Base-by-base conservation (phyloP, 2,113 vertebrate species). In the Nothoprocta perdicaria region DNA sequence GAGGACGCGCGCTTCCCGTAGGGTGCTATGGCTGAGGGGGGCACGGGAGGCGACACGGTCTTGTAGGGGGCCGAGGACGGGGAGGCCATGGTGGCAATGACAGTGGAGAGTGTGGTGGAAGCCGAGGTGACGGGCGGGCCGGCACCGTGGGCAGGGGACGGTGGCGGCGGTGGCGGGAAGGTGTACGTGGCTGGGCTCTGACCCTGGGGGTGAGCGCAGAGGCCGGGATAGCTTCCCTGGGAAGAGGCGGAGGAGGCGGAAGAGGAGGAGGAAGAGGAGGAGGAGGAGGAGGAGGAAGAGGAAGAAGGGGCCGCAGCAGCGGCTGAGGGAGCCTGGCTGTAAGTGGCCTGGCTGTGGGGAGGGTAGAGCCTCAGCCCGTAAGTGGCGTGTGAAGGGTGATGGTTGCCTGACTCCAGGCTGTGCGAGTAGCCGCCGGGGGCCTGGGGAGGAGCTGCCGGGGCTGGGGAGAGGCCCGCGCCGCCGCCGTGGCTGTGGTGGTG, bases 1-100 rank as follows among this genome's bases (percentile, higher is more conserved):
- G 97, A 98, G 0, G 95, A 95, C 0, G 97, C 96, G 41, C 97
- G 90, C 80, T 98, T 98, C n/a, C 95, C 95, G 1, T 97, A 97
- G 0, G 97, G 88, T 9, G 88, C 66, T 66, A 93, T 89, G 0
- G 82, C 73, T 2, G 97, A 95, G 1, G 97, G 93, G 14, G 96
- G 96, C 5, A 95, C 85, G 0, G 97, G 96, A 26, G 97, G 97
- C 0, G 97, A 98, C 41, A 93, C 93, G 0, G 97, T 97, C 84
- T 97, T 97, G 90, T 97, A 98, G 67, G 96, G 95, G 10, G 97
- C 97, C 0, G 92, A 5, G 5, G 97, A 96, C 31, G 97, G 95
- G 75, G 97, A 97, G 48, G 97, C 97, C 96, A 98, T 97, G 22
- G 97, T 97, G 73, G 97, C 96, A 1, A 97, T 97, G 88, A 98